A percentile compares a stretch with the other conserved stretches of the same genome.
Conservation (phyloP, 1,140 invertebrate species). For the Lepidurus arcticus region DNA sequence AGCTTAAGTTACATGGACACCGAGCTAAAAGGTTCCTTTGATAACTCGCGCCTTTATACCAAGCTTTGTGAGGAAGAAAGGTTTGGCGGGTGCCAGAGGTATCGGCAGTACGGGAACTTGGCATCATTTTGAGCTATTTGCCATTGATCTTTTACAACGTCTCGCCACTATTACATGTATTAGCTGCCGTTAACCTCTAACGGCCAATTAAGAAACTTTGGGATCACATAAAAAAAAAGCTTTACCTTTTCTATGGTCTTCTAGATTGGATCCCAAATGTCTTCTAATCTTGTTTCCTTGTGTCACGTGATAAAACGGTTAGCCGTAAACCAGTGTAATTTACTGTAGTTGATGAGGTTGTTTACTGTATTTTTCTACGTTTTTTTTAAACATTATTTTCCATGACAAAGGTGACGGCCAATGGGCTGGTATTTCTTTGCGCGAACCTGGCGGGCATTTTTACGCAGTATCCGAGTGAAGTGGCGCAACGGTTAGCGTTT, state of each 20-base stretch:
- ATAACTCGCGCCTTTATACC: no score
- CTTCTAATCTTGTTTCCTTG: background rate
- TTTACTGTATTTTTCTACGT: background rate
- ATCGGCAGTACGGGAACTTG: no score
- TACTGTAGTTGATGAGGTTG: background rate
- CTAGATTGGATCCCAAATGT: background rate
- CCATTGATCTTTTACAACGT: constrained; percentile 5
- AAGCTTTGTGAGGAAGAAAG: no score
- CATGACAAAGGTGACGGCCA: constrained; percentile 52
- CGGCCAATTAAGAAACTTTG: background rate
- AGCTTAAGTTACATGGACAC: no score
- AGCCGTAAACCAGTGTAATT: background rate
- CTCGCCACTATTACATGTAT: background rate
- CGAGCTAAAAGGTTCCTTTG: no score
- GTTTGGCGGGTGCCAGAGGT: no score
- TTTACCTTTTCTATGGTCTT: background rate
- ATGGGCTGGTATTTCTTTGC: constrained; percentile 62
- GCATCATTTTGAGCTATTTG: background rate
- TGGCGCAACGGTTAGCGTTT: constrained; percentile 86
- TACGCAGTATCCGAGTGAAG: constrained; percentile 85
- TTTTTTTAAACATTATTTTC: background rate
- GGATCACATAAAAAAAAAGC: background rate
- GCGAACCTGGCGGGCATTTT: constrained; percentile 82
- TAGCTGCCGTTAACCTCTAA: background rate
- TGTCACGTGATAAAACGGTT: background rate